Percentiles rank a stretch among this genome's conserved stretches.
These are phyloP conservation scores for Knipowitschia caucasica DNA, from an alignment of 2,797 vertebrate genomes.

Conservation along the genomic window DNA sequence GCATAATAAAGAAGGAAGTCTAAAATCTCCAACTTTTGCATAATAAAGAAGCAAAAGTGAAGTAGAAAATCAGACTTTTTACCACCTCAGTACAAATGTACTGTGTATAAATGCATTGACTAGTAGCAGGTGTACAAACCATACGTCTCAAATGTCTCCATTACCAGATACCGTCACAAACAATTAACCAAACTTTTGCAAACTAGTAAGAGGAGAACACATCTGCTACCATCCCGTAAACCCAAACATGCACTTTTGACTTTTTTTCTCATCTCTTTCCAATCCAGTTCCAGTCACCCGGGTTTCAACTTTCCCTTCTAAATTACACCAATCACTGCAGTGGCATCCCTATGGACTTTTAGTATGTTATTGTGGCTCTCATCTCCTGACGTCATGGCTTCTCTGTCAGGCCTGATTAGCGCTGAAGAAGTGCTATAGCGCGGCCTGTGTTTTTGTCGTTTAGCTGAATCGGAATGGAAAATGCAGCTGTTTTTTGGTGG, in stretches of 20 bases:
- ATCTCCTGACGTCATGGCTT: slow-evolving; percentile 72
- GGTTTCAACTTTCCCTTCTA: slow-evolving; percentile 76
- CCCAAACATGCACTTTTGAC: slow-evolving; percentile 35
- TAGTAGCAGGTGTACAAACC: not conserved
- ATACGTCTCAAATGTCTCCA: not conserved
- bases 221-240: slow-evolving; percentile 12
- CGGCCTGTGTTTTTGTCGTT: slow-evolving; percentile 71
- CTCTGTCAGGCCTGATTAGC: slow-evolving; percentile 75
- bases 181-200: not conserved
- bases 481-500: slow-evolving; percentile 54
- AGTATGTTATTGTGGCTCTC: slow-evolving; percentile 36
- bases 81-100: too few species aligned
- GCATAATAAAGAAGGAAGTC: too few species aligned
- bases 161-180: not conserved
- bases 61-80: too few species aligned
- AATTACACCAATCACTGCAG: slow-evolving; percentile 82
- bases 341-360: slow-evolving; percentile 65
- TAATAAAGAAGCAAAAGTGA: too few species aligned
- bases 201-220: not conserved
- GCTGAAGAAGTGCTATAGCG: slow-evolving; percentile 71
- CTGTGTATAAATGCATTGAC: not conserved
- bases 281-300: slow-evolving; percentile 61
- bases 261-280: slow-evolving; percentile 60
- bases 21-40: too few species aligned
- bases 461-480: slow-evolving; percentile 69